Conservation (phyloP, 1,140 invertebrate genomes). For the Leptonema lineaticorne region DNA sequence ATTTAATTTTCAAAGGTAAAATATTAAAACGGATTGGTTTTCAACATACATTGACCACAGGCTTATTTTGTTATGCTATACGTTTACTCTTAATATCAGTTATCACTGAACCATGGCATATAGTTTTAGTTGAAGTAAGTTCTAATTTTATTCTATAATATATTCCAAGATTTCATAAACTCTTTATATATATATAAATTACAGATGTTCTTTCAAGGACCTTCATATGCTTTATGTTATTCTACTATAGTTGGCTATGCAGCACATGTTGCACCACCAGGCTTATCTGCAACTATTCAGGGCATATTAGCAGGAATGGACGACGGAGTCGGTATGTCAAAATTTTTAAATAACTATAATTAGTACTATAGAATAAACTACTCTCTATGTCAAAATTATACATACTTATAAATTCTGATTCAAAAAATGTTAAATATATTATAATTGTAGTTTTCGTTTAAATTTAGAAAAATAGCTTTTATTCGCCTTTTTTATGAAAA, state of each 20-base stretch:
- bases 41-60: conserved; percentile 68
- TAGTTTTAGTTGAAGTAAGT: conserved; percentile 65
- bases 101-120: conserved; percentile 72
- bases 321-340: conserved; percentile 68
- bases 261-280: conserved; percentile 69
- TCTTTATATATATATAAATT: neutral
- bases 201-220: conserved; percentile 66
- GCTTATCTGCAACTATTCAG: conserved; percentile 78
- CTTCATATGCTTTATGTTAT: conserved; percentile 76
- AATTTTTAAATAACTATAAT: too few species aligned
- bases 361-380: too few species aligned
- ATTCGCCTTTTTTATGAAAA: too few species aligned
- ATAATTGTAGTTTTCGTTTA: too few species aligned
- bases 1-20: conserved; percentile 58
- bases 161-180: neutral
- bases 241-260: conserved; percentile 76
- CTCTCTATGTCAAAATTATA: too few species aligned
- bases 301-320: conserved; percentile 81
- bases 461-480: too few species aligned
- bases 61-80: conserved; percentile 69
- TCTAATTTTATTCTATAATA: neutral
- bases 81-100: conserved; percentile 67
- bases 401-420: too few species aligned
- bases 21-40: conserved; percentile 71
- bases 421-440: too few species aligned